A percentile compares a stretch with the other conserved stretches of the same genome.
Evolutionary conservation across 2,113 vertebrate genomes (phyloP).

Genomic region (Myrmecophaga tridactyla): DNA sequence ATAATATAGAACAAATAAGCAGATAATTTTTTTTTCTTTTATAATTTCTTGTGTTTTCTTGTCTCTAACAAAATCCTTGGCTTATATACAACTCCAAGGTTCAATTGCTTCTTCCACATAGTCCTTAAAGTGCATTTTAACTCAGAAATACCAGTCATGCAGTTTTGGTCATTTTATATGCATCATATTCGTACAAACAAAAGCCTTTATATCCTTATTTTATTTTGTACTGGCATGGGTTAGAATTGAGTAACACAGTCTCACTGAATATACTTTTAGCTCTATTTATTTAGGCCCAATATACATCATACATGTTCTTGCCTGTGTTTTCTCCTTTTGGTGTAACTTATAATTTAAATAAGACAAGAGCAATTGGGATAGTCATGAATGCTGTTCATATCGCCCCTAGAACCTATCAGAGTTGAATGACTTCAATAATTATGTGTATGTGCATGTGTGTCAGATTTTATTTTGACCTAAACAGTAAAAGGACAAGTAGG

Average conservation of each 20-base stretch:
- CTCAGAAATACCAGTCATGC: neutral
- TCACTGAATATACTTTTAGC: neutral
- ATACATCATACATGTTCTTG: neutral
- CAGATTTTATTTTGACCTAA: neutral
- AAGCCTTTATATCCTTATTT: neutral
- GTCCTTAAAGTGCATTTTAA: neutral
- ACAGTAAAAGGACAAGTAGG: neutral
- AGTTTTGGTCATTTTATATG: neutral
- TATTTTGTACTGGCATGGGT: neutral
- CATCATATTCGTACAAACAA: neutral
- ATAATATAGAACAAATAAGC: neutral
- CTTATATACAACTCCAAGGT: neutral
- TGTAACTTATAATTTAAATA: neutral
- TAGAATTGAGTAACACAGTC: neutral
- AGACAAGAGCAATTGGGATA: neutral
- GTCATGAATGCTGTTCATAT: neutral
- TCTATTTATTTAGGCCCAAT: neutral
- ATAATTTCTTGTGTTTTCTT: neutral
- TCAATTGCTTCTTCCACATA: neutral
- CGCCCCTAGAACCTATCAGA: neutral
- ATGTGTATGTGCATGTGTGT: neutral
- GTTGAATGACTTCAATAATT: neutral
- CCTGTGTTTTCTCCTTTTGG: neutral
- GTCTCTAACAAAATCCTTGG: too few species aligned
- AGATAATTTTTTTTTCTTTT: neutral